Conservation (phyloP, 1,140 invertebrate genomes). For the Aphidius gifuensis region DNA sequence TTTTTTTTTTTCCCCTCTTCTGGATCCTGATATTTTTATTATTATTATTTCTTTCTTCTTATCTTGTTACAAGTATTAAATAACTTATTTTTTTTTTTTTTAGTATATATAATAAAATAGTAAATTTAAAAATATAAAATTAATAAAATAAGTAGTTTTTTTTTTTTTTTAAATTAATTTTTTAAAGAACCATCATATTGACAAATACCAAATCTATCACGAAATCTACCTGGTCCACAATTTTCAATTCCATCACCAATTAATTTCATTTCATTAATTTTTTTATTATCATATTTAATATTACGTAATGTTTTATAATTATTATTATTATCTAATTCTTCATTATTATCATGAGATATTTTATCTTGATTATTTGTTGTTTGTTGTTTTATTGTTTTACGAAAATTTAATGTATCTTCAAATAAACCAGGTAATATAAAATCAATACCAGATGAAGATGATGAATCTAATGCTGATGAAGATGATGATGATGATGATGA, state of each 20-base stretch:
- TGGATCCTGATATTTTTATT: too few relatives aligned
- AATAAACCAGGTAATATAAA: slow-evolving; percentile 16
- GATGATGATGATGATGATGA: slow-evolving; percentile 9
- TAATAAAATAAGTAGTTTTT: too few relatives aligned
- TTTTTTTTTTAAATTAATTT: slow-evolving; percentile 25
- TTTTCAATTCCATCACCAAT: slow-evolving; percentile 46
- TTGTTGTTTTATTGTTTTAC: slow-evolving; percentile 22
- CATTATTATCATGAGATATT: background rate
- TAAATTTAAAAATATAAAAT: too few relatives aligned
- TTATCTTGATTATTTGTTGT: slow-evolving; percentile 3
- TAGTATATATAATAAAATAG: too few relatives aligned
- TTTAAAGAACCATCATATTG: slow-evolving; percentile 27
- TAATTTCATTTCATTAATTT: slow-evolving; percentile 34
- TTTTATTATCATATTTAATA: background rate
- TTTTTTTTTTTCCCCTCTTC: too few relatives aligned
- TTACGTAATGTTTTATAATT: background rate
- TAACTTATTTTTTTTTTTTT: too few relatives aligned
- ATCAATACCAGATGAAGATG: slow-evolving; percentile 20
- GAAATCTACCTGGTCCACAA: slow-evolving; percentile 46
- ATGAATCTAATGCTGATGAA: slow-evolving; percentile 12
- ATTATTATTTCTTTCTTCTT: too few relatives aligned
- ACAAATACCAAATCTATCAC: slow-evolving; percentile 42
- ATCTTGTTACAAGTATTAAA: too few relatives aligned
- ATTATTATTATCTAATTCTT: background rate
- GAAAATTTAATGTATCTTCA: slow-evolving; percentile 26